phyloP scores from a whole-genome alignment of 1,140 invertebrate species.

The Papilio glaucus region DNA sequence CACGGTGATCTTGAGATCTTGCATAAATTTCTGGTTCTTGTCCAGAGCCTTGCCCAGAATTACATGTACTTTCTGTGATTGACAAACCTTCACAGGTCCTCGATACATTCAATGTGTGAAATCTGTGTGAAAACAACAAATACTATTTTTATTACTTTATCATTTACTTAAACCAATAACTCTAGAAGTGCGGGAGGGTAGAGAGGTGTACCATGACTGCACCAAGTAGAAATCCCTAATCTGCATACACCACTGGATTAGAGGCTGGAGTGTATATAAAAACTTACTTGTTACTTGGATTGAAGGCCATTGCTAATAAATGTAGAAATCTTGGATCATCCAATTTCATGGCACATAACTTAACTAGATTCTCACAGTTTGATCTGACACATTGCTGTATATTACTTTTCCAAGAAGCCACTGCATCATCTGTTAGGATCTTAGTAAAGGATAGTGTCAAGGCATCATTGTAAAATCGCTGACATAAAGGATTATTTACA shows the following conservation, averaged over 20 bases:
- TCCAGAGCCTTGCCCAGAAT: slow-evolving; percentile 63
- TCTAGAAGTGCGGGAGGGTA: too few relatives aligned
- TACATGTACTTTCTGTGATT: slow-evolving; percentile 69
- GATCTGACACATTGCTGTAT: slow-evolving; percentile 97
- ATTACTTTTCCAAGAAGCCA: slow-evolving; percentile 98
- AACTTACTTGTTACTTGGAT: slow-evolving; percentile 94
- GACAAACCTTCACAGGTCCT: slow-evolving; percentile 91
- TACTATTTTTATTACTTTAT: slow-evolving; percentile 1
- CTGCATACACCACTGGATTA: too few relatives aligned
- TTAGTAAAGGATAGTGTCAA: slow-evolving; percentile 98
- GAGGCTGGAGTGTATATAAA: too few relatives aligned
- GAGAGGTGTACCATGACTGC: too few relatives aligned
- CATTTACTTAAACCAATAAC: slow-evolving; percentile 18
- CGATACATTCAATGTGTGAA: slow-evolving; percentile 96
- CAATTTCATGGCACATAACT: slow-evolving; percentile 95
- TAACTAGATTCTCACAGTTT: slow-evolving; percentile 95
- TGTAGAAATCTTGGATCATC: slow-evolving; percentile 97
- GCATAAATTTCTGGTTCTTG: slow-evolving; percentile 89
- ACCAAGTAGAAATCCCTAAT: too few relatives aligned
- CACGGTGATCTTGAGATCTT: slow-evolving; percentile 89
- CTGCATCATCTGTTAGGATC: slow-evolving; percentile 98
- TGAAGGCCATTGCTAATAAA: slow-evolving; percentile 95
- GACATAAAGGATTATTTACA: slow-evolving; percentile 94
- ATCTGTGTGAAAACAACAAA: slow-evolving; percentile 84
- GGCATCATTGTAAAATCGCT: slow-evolving; percentile 97